Evolutionary conservation across 2,113 vertebrate genomes (phyloP).

Genomic region (Catharus bicknelli): DNA sequence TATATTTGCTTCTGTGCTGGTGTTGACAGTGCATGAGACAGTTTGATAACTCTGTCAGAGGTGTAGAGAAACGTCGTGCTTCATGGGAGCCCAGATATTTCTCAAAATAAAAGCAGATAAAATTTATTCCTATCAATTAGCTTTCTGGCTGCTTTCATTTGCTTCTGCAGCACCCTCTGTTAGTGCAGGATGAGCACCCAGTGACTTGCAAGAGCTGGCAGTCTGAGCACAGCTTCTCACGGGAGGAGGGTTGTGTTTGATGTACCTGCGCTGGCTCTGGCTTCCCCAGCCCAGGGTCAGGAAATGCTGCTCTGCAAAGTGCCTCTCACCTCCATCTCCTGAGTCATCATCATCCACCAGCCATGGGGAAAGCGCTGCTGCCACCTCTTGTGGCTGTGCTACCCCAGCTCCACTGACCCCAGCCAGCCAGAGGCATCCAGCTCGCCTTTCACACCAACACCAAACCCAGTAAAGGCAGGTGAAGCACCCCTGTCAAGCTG

Average conservation of each 20-base stretch:
- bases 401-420: neutral
- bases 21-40: neutral
- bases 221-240: neutral
- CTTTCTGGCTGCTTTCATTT: neutral
- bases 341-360: neutral
- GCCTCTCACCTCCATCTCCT: neutral
- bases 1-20: neutral
- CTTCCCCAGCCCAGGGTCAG: neutral
- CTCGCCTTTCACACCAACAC: neutral
- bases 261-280: neutral
- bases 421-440: neutral
- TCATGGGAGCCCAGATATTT: neutral
- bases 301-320: fast-evolving
- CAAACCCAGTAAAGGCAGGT: neutral
- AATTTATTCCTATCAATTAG: neutral
- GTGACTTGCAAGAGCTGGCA: neutral
- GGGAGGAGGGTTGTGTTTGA: neutral
- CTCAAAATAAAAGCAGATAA: neutral
- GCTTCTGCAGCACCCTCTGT: neutral
- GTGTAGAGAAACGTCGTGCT: neutral
- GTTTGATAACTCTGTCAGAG: constrained; percentile 10
- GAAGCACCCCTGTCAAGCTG: neutral
- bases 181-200: neutral
- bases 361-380: neutral
- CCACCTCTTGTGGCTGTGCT: neutral